Conservation (phyloP, 2,888 invertebrate genomes). For the Parasteatoda lunata region DNA sequence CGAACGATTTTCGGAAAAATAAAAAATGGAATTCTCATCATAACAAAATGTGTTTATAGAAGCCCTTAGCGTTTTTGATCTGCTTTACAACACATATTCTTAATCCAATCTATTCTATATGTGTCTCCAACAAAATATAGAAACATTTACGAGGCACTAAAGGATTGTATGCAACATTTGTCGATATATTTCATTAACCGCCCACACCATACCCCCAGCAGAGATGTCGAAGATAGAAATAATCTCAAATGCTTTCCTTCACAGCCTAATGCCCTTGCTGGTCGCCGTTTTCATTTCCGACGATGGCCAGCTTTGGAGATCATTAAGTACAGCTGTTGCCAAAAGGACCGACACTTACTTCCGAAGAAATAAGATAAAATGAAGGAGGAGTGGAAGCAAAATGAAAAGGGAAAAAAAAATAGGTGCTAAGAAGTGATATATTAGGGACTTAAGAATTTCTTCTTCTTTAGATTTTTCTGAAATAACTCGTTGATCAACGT, state of each 20-base stretch:
- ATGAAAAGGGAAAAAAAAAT: background rate
- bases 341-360: slow-evolving; percentile 44
- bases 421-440: slow-evolving; percentile 1
- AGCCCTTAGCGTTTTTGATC: too few species aligned
- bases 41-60: too few species aligned
- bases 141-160: too few species aligned
- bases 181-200: slow-evolving; percentile 59
- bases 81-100: too few species aligned
- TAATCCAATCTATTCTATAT: too few species aligned
- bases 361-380: slow-evolving; percentile 41
- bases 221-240: slow-evolving; percentile 23
- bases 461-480: slow-evolving; percentile 16
- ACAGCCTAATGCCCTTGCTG: slow-evolving; percentile 45
- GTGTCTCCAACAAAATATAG: too few species aligned
- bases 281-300: slow-evolving; percentile 55
- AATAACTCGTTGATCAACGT: slow-evolving; percentile 20
- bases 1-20: too few species aligned
- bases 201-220: slow-evolving; percentile 20
- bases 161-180: slow-evolving; percentile 36
- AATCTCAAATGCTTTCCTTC: slow-evolving; percentile 50
- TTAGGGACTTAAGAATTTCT: background rate
- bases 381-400: background rate
- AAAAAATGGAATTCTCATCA: too few species aligned
- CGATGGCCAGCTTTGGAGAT: slow-evolving; percentile 48
- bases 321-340: slow-evolving; percentile 53